Base-by-base conservation (phyloP, 1,140 invertebrate species). In the Phymorhynchus buccinoides region DNA sequence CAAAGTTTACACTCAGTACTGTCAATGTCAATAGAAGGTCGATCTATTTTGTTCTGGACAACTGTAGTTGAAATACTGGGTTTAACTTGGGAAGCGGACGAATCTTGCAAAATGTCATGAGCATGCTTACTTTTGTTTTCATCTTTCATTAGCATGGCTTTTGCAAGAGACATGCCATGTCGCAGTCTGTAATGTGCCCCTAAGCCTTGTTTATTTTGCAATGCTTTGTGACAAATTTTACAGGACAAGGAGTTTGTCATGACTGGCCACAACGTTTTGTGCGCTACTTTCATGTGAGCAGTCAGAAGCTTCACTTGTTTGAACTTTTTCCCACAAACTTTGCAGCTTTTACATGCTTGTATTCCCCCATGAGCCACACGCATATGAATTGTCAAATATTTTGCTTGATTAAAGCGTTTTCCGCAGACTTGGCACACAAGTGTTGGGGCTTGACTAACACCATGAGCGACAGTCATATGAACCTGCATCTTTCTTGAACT, bases 341-440 rank as follows among this genome's bases (percentile, higher is more conserved):
- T 81, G 80, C 80, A 62, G 22, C 6, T 27, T 22, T 4, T 62
- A 62, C 12, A 16, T 62, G 56, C 4, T 48, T 48, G 6, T 62
- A 27, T 27, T 27, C 4, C 22, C 14, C 27, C 3, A 12, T 81
- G 52, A 30, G 32, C 14, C 27, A 62, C 32, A 22, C 35, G 18
- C 80, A 66, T 66, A 35, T 81, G 80, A 56, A 27, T 16, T 39
- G 35, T 37, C 80, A 81, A 39, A 37, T 32, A 16, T 27, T 41
- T 37, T 66, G 48, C 52, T 39, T 62, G 48, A 7, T 66, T 62
- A 48, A 81, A 81, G 22, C 12, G 52, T n/a, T 66, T 81, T 37
- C 80, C 52, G 66, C 80, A 81, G 35, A 41, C 52, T 37, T 81
- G 52, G 80, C 80, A 80, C n/a, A 37, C 44, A 80, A 52, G 78